phyloP scores from a whole-genome alignment of 2,888 invertebrate genomes.

The Drosophila hamatofila region DNA sequence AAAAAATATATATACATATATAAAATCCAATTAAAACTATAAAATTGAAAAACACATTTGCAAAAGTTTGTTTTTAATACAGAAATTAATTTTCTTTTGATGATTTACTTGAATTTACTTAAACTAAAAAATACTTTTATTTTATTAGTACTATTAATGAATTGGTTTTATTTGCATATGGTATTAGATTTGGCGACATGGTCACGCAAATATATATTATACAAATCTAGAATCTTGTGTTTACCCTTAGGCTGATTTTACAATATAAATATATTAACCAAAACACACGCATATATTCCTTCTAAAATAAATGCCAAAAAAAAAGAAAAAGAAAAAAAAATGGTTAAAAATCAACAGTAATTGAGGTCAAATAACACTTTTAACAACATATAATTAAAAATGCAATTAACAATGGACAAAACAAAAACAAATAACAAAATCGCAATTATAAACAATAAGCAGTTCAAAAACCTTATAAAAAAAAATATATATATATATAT shows the following conservation, averaged over 20 bases:
- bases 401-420: constrained; percentile 62
- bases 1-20: constrained; percentile 49
- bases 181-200: constrained; percentile 3
- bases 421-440: constrained; percentile 65
- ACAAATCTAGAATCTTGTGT: background rate
- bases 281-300: constrained; percentile 43
- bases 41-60: constrained; percentile 7
- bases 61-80: constrained; percentile 1
- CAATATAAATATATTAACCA: constrained; percentile 42
- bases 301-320: constrained; percentile 65
- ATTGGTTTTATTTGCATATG: constrained; percentile 8
- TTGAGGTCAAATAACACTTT: constrained; percentile 44
- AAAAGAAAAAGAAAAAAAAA: constrained; percentile 14
- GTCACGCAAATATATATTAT: constrained; percentile 1
- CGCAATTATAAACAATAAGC: constrained; percentile 80
- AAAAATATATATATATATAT: constrained; percentile 70
- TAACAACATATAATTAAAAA: constrained; percentile 34
- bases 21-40: constrained; percentile 60
- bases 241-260: constrained; percentile 27
- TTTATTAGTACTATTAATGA: background rate
- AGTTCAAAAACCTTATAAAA: constrained; percentile 62
- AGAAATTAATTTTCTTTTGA: background rate
- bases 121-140: background rate
- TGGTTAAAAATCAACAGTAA: constrained; percentile 2
- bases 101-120: constrained; percentile 1